These are phyloP conservation scores for Athalia cordata DNA, from an alignment of 2,888 invertebrate genomes.

Conservation along the genomic window DNA sequence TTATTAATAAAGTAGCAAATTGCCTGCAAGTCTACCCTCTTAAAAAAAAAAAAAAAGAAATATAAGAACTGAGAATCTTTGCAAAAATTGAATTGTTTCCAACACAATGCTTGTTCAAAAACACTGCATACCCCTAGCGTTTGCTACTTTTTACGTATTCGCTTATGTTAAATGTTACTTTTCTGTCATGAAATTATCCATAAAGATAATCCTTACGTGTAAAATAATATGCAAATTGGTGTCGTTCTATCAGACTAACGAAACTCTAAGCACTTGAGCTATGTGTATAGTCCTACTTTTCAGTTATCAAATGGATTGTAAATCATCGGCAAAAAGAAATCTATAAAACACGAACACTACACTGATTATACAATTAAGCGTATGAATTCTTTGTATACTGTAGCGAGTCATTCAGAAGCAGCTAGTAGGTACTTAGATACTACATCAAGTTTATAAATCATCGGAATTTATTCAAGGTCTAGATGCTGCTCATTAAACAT, in stretches of 20 bases:
- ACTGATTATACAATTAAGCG: conserved; percentile 21
- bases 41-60: too few relatives aligned
- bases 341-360: conserved; percentile 19
- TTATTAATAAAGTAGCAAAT: conserved; percentile 21
- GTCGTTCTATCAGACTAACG: neutral
- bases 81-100: too few relatives aligned
- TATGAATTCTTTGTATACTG: conserved; percentile 25
- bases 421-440: neutral
- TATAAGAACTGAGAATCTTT: conserved; percentile 12
- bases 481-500: too few relatives aligned
- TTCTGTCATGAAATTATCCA: conserved; percentile 16
- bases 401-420: conserved; percentile 28
- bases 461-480: too few relatives aligned
- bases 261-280: conserved; percentile 12
- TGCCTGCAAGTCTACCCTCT: neutral
- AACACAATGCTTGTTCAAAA: too few relatives aligned
- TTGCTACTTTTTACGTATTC: conserved; percentile 25
- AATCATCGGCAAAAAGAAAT: conserved; percentile 12
- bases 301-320: neutral
- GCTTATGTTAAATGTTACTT: conserved; percentile 29
- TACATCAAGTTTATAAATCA: neutral
- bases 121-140: neutral
- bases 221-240: conserved; percentile 20
- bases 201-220: conserved; percentile 20
- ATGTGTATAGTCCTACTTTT: conserved; percentile 21